Base-by-base conservation (phyloP, 2,888 invertebrate genomes). In the Protonemura montana region DNA sequence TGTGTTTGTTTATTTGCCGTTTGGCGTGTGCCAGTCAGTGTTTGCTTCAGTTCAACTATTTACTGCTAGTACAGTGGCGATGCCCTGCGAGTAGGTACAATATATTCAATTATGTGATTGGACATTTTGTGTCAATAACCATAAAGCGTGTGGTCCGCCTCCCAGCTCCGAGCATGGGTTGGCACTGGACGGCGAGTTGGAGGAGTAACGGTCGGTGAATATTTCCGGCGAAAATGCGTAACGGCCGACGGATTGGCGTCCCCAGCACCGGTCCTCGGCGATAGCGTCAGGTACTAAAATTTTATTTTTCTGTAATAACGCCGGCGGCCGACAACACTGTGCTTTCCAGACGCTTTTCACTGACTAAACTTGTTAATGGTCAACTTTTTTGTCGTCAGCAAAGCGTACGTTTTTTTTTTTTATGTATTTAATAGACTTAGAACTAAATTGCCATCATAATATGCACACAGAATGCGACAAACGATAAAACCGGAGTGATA, bases 21-120 rank as follows among this genome's bases (percentile, higher is more conserved):
- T 27, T 28, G 78, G 26, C 28, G 78, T 59, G 59, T 59, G 3
- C 59, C 59, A 59, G 59, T 1, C 59, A 59, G 59, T 59, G 59
- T 59, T 59, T 59, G 59, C 21, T 59, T 59, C 21, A 10, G 59
- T 13, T 59, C 59, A 21, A 59, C 59, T 59, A 59, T 59, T 59
- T 59, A 59, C 59, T 59, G 59, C 59, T 59, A 13, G 59, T 21
- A 59, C 59, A 59, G 21, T 59, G 21, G 41, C 59, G 1, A 21
- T 59, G 21, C 21, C 13, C 21, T 21, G 59, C 59, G 16, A 21
- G 59, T 21, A 2, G 59, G 16, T 59, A 59, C 26, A 27, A 78
- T 78, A 78, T 78, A 78, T 78, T 78, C 27, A 28, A 78, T 78
- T 21, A 78, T 78, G 78, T 78, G 78, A 78, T 78, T 78, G 78